These are phyloP conservation scores for Crotophaga sulcirostris DNA, from an alignment of 2,113 vertebrate genomes.

Conservation along the genomic window DNA sequence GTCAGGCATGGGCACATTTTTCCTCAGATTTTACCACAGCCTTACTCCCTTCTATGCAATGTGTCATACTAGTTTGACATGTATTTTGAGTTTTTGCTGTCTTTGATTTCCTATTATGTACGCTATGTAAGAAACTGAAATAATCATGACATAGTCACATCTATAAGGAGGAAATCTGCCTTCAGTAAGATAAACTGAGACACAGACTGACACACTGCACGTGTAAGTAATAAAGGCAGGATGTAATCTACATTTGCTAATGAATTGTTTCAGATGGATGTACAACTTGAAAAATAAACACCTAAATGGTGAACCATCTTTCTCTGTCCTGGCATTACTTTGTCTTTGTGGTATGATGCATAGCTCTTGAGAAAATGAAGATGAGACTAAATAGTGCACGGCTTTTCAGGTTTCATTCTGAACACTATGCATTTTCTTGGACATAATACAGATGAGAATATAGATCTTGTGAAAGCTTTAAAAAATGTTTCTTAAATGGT, in stretches of 20 bases:
- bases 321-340: neutral
- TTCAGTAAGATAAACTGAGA: neutral
- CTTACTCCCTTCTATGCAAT: neutral
- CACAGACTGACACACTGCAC: accelerated
- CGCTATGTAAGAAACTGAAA: neutral
- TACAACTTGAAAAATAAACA: neutral
- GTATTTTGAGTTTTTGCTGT: neutral
- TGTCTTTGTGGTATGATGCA: neutral
- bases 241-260: neutral
- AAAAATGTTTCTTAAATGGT: neutral
- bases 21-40: neutral
- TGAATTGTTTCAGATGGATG: neutral
- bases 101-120: neutral
- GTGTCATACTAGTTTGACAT: neutral
- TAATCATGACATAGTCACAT: neutral
- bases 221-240: neutral
- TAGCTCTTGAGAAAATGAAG: neutral
- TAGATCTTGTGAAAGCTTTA: neutral
- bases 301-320: neutral
- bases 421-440: neutral
- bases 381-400: neutral
- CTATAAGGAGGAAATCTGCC: neutral
- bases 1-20: neutral
- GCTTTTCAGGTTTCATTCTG: neutral
- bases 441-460: neutral